phyloP scores from a whole-genome alignment of 2,888 invertebrate species.

The Brachyptera risi region DNA sequence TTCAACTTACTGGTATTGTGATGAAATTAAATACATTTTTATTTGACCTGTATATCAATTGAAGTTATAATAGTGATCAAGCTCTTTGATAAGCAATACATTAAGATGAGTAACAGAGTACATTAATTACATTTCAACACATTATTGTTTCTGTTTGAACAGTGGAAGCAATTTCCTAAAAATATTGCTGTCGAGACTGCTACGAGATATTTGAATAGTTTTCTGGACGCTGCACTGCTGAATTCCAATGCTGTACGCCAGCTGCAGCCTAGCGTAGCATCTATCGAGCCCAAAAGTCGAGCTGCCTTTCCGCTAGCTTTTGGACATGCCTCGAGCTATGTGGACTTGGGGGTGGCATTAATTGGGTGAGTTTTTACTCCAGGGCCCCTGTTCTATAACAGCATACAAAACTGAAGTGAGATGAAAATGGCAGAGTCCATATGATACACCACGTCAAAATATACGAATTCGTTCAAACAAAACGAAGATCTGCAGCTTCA shows the following conservation, averaged over 20 bases:
- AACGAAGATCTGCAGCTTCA: no score
- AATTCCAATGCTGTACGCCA: constrained; percentile 48
- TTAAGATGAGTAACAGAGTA: no score
- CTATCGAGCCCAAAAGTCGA: constrained; percentile 58
- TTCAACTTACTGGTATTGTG: no score
- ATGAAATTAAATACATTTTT: no score
- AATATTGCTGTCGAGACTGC: constrained; percentile 45
- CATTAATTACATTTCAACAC: not conserved
- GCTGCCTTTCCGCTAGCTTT: constrained; percentile 92
- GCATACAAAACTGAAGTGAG: no score
- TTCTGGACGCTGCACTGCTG: constrained; percentile 48
- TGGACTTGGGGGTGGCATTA: constrained; percentile 73
- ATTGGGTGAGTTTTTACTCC: constrained; percentile 85
- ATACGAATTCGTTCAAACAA: no score
- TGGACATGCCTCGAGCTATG: constrained; percentile 83
- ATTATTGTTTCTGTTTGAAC: constrained; percentile 28
- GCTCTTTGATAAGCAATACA: no score
- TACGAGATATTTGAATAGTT: constrained; percentile 50
- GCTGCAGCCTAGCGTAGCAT: constrained; percentile 65
- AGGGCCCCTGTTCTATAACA: no score
- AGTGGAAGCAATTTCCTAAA: constrained; percentile 61
- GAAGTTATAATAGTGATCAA: no score
- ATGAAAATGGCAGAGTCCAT: no score
- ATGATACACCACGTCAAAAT: no score
- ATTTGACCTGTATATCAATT: no score